These are phyloP conservation scores for Campoletis raptor DNA, from an alignment of 2,888 invertebrate genomes.

Conservation along the genomic window DNA sequence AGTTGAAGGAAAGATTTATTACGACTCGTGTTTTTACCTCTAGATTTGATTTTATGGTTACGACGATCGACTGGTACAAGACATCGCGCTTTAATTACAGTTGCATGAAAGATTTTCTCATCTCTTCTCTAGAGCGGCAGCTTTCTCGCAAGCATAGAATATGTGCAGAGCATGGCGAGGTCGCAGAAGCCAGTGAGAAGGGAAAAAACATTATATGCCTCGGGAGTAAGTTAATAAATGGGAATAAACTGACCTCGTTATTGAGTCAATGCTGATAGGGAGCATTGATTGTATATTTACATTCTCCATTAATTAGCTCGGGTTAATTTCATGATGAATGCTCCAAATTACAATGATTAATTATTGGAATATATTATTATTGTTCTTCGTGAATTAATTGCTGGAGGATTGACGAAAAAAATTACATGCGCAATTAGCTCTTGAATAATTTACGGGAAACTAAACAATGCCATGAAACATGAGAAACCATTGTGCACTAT, in stretches of 20 bases:
- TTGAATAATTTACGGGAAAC: too few species aligned
- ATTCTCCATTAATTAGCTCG: neutral
- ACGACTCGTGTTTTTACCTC: neutral
- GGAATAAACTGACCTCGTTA: conserved; percentile 8
- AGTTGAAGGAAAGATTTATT: neutral
- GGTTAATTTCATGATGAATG: neutral
- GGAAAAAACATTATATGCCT: conserved; percentile 16
- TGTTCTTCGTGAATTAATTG: too few species aligned
- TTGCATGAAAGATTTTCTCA: neutral
- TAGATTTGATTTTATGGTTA: too few species aligned
- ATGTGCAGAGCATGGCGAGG: conserved; percentile 25
- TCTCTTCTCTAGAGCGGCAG: neutral
- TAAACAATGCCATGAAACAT: too few species aligned
- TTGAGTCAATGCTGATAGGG: conserved; percentile 2
- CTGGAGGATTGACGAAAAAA: too few species aligned
- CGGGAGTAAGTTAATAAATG: conserved; percentile 35
- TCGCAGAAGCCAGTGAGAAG: conserved; percentile 25
- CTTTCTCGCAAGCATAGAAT: conserved; percentile 2
- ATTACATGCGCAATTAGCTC: too few species aligned
- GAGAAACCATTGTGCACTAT: too few species aligned
- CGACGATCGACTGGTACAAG: neutral
- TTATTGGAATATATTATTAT: too few species aligned
- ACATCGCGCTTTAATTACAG: neutral
- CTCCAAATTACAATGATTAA: neutral
- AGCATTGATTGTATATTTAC: conserved; percentile 20